Evolutionary conservation across 2,113 vertebrate genomes (phyloP).

Genomic region (Probosciger aterrimus): DNA sequence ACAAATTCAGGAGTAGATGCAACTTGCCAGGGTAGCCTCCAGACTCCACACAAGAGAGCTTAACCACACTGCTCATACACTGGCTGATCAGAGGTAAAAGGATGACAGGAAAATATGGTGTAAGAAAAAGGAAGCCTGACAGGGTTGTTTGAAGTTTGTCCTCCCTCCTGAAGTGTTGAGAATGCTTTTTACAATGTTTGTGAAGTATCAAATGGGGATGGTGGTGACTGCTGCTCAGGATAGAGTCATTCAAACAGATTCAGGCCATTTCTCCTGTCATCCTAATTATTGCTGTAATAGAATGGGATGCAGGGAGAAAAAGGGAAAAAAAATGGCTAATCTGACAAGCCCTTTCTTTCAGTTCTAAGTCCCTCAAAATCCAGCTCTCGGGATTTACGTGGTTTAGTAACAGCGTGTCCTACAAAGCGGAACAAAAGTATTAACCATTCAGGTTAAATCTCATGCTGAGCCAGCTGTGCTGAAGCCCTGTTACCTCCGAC

Average conservation of each 20-base stretch:
- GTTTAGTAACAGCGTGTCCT: neutral
- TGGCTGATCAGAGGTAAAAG: neutral
- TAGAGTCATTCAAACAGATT: neutral
- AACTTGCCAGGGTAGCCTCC: neutral
- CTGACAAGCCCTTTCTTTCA: conserved; percentile 25
- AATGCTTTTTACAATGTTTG: neutral
- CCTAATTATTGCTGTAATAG: neutral
- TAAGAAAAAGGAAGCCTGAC: neutral
- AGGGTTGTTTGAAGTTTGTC: neutral
- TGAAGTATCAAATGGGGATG: neutral
- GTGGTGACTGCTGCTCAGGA: neutral
- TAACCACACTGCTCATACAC: neutral
- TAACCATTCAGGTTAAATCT: neutral
- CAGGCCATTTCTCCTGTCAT: neutral
- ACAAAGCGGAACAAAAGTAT: neutral
- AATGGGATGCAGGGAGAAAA: neutral
- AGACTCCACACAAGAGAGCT: neutral
- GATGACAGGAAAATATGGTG: neutral
- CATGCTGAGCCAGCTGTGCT: neutral
- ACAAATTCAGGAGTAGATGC: neutral
- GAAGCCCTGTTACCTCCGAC: neutral
- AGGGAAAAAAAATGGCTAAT: neutral
- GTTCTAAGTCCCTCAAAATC: neutral
- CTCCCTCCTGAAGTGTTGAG: neutral
- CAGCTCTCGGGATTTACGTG: conserved; percentile 38